Percentiles rank a stretch among this genome's conserved stretches.
phyloP scores from a whole-genome alignment of 2,888 invertebrate species.

The Sarcophaga rosellei region DNA sequence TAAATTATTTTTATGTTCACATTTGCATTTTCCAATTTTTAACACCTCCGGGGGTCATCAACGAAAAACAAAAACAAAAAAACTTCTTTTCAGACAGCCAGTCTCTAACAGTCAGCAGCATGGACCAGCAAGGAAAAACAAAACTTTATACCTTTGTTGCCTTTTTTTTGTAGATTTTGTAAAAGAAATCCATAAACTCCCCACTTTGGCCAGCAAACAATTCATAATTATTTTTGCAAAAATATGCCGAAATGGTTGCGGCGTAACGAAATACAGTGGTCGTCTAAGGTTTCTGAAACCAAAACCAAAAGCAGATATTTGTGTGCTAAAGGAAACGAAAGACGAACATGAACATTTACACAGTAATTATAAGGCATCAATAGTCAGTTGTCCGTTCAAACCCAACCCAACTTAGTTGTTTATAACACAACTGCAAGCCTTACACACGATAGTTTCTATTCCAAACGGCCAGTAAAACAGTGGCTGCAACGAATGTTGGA shows the following conservation, averaged over 20 bases:
- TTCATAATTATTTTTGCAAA: slow-evolving; percentile 52
- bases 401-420: slow-evolving; percentile 42
- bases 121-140: slow-evolving; percentile 9
- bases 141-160: background rate
- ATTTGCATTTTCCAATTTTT: slow-evolving; percentile 81
- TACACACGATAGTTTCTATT: too few relatives aligned
- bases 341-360: slow-evolving; percentile 41
- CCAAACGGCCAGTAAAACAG: too few relatives aligned
- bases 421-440: too few relatives aligned
- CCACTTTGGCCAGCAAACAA: slow-evolving; percentile 3
- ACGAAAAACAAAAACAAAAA: slow-evolving; percentile 57
- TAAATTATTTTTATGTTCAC: slow-evolving; percentile 77
- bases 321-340: slow-evolving; percentile 48
- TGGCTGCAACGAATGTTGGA: too few relatives aligned
- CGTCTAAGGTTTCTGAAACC: slow-evolving; percentile 22
- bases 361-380: slow-evolving; percentile 72
- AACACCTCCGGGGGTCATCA: slow-evolving; percentile 80
- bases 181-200: slow-evolving; percentile 27
- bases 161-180: background rate
- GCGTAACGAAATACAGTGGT: slow-evolving; percentile 63
- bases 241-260: slow-evolving; percentile 19
- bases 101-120: slow-evolving; percentile 4
- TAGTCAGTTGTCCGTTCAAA: slow-evolving; percentile 24
- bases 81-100: slow-evolving; percentile 24
- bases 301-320: slow-evolving; percentile 43